These are phyloP conservation scores for Drosophila conformis DNA, from an alignment of 2,888 invertebrate genomes.

Conservation along the genomic window DNA sequence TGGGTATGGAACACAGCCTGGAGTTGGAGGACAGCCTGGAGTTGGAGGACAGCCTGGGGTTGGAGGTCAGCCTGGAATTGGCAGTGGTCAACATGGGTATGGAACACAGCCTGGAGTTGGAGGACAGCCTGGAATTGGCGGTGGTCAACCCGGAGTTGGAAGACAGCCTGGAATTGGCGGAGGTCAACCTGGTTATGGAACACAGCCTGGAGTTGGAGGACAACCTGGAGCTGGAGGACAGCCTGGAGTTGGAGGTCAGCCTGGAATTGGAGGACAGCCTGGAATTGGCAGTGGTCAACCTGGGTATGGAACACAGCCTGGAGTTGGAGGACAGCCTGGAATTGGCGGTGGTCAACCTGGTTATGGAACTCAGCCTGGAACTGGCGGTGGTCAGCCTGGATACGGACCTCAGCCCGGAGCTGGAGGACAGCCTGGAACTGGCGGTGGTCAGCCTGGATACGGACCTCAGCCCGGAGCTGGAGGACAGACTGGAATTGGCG, in stretches of 20 bases:
- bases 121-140: slow-evolving; percentile 5
- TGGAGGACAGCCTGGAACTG: slow-evolving; percentile 23
- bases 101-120: slow-evolving; percentile 1
- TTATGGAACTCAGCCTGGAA: not conserved
- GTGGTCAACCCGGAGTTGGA: not conserved
- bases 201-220: slow-evolving; percentile 10
- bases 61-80: slow-evolving; percentile 19
- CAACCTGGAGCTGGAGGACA: slow-evolving; percentile 12
- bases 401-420: slow-evolving; percentile 1
- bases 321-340: slow-evolving; percentile 17
- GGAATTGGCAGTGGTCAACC: slow-evolving; percentile 15
- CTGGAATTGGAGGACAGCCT: slow-evolving; percentile 5
- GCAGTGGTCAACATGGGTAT: slow-evolving; percentile 9
- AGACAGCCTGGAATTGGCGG: slow-evolving; percentile 20
- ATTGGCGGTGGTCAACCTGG: slow-evolving; percentile 24
- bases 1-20: slow-evolving; percentile 17
- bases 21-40: slow-evolving; percentile 28
- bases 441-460: slow-evolving; percentile 16
- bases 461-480: slow-evolving; percentile 4
- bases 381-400: slow-evolving; percentile 5
- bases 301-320: not conserved
- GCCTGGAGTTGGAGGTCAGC: slow-evolving; percentile 1
- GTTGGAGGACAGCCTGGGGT: slow-evolving; percentile 10
- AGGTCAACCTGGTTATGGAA: slow-evolving; percentile 16
- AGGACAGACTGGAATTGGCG: slow-evolving; percentile 3